Conservation (phyloP, 1,140 invertebrate genomes). For the Pseudomyrmex dendroicus region DNA sequence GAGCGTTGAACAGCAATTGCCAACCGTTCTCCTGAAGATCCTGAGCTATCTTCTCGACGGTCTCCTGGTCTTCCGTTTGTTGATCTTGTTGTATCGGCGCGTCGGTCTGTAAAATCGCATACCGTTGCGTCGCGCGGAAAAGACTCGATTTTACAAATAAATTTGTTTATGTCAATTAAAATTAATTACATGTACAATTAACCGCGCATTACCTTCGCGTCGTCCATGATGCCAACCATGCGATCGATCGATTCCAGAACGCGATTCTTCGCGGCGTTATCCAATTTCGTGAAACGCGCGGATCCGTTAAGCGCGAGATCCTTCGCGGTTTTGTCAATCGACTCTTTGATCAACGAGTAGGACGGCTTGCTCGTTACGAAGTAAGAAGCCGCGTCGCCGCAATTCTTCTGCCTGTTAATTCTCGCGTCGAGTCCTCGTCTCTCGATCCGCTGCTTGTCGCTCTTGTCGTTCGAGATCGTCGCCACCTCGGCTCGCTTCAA, state of each 20-base stretch:
- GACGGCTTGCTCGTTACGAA: conserved; percentile 13
- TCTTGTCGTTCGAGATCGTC: not conserved
- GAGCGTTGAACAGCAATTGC: conserved; percentile 42
- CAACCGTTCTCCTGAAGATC: conserved; percentile 63
- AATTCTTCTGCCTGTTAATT: conserved; percentile 26
- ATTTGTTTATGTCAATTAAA: not conserved
- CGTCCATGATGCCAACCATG: conserved; percentile 9
- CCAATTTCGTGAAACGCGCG: conserved; percentile 67
- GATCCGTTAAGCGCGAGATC: not conserved
- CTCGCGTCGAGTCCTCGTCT: not conserved
- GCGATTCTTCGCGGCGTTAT: conserved; percentile 82
- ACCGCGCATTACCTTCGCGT: conserved; percentile 11
- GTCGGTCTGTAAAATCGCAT: conserved; percentile 43
- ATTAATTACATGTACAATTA: not conserved
- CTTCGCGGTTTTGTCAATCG: conserved; percentile 27
- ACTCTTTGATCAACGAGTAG: conserved; percentile 4
- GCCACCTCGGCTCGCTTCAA: not conserved
- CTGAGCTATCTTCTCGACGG: conserved; percentile 60
- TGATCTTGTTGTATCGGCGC: conserved; percentile 13
- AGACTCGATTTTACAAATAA: no score
- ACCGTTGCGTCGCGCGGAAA: not conserved
- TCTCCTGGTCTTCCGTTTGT: conserved; percentile 49
- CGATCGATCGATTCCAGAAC: conserved; percentile 83
- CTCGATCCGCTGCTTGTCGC: not conserved
- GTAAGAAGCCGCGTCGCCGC: not conserved